A percentile compares a stretch with the other conserved stretches of the same genome.
phyloP scores from a whole-genome alignment of 2,113 vertebrate genomes.

The Percopsis transmontana region DNA sequence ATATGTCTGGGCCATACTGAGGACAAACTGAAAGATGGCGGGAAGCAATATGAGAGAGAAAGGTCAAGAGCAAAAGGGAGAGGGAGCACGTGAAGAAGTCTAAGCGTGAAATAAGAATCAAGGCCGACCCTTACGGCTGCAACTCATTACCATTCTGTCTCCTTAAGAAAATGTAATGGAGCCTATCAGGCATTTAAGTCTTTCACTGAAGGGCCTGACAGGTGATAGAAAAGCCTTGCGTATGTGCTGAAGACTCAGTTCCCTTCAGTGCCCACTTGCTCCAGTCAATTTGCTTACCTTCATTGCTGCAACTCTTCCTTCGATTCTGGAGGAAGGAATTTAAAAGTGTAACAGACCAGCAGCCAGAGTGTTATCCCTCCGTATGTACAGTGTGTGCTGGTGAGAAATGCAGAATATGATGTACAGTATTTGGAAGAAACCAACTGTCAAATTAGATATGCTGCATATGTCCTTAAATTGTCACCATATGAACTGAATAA shows the following conservation, averaged over 20 bases:
- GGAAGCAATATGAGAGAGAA: not conserved
- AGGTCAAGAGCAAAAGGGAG: slow-evolving; percentile 30
- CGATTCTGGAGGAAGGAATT: too few species aligned
- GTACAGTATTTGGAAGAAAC: too few species aligned
- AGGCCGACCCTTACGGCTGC: slow-evolving; percentile 41
- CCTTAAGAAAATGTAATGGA: slow-evolving; percentile 39
- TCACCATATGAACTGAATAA: slow-evolving; percentile 46
- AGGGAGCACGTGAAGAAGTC: not conserved
- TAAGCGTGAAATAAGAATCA: slow-evolving; percentile 20
- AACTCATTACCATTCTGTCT: slow-evolving; percentile 46
- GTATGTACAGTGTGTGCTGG: too few species aligned
- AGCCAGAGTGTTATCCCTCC: too few species aligned
- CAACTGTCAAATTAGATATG: slow-evolving; percentile 13
- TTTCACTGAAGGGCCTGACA: slow-evolving; percentile 34
- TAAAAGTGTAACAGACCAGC: too few species aligned
- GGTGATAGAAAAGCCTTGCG: slow-evolving; percentile 24
- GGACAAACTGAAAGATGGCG: too few species aligned
- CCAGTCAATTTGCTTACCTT: too few species aligned
- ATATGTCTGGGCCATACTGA: not conserved
- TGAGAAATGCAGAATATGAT: too few species aligned
- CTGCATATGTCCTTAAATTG: slow-evolving; percentile 48
- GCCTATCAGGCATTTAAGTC: slow-evolving; percentile 28
- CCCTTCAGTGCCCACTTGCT: too few species aligned
- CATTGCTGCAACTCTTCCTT: too few species aligned
- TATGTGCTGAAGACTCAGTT: not conserved